Evolutionary conservation across 2,113 vertebrate genomes (phyloP).

Genomic region (Sebastes schlegelii): DNA sequence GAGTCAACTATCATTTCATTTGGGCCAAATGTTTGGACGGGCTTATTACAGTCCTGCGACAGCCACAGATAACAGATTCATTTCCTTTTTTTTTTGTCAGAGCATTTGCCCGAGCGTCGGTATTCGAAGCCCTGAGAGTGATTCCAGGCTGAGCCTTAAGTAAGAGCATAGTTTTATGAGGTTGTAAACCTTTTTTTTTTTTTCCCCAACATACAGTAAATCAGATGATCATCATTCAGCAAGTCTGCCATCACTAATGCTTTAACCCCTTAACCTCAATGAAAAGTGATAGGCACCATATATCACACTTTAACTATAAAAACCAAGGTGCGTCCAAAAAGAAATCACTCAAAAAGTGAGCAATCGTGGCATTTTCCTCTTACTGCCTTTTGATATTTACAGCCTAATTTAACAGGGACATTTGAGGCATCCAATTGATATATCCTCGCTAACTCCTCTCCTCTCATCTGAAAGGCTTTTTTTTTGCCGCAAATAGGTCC

Average conservation of each 20-base stretch:
- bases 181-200: background rate
- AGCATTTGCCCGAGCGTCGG: too few relatives aligned
- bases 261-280: background rate
- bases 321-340: background rate
- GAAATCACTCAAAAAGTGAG: slow-evolving; percentile 16
- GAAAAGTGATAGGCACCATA: background rate
- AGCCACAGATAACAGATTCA: too few relatives aligned
- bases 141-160: background rate
- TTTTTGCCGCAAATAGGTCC: slow-evolving; percentile 46
- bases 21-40: too few relatives aligned
- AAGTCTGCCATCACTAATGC: background rate
- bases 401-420: slow-evolving; percentile 40
- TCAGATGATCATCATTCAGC: background rate
- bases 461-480: slow-evolving; percentile 41
- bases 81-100: too few relatives aligned
- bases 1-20: too few relatives aligned
- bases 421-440: slow-evolving; percentile 34
- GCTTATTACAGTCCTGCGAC: too few relatives aligned
- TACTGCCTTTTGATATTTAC: slow-evolving; percentile 37
- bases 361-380: slow-evolving; percentile 5
- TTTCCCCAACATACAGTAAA: background rate
- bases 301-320: background rate
- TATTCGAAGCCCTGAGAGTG: too few relatives aligned
- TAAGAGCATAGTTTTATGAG: background rate
- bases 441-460: slow-evolving; percentile 18